Evolutionary conservation across 2,113 vertebrate species (phyloP), one percentile per base, ranked within the genome.

Genomic region (Grallaria varia): DNA sequence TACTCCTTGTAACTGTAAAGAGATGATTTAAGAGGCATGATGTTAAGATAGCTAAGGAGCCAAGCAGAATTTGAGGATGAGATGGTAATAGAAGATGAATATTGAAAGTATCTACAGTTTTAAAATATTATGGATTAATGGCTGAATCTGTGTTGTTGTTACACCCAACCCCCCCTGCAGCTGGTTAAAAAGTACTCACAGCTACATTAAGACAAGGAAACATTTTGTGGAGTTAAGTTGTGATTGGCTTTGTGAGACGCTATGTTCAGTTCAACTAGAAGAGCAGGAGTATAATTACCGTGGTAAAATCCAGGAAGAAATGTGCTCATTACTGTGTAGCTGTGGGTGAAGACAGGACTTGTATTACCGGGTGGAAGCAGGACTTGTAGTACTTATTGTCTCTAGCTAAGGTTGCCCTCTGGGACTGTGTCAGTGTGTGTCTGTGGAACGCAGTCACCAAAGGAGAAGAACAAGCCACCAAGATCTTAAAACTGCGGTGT

Each of bases 251-350:
- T 60, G 80, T 85, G 91, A 95, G 73, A 91, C 39, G 50, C 42
- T 52, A 17, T 64, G 50, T 50, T 96, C 88, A 91, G 76, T 84
- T 85, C 89, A 80, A 84, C 83, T 47, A 79, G 53, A 87, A 90
- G 73, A 83, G 84, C 15, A 77, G 63, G 6, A 90, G 15, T 45
- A 74, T 39, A 80, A 69, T 77, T 76, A 68, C 63, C 39, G 28
- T 27, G 39, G 60, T 44, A 86, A 94, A 96, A 87, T 49, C 73
- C 63, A 84, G 76, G 79, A 71, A 95, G 92, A 96, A 73, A 68
- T 40, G 42, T 30, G 59, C 82, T 89, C 73, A 84, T 92, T 91
- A 86, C 66, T 75, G 55, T 60, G 66, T 74, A 42, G n/a, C 68
- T 74, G 73, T 67, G 72, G 12, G 67, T 87, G 40, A 91, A 92